phyloP scores from a whole-genome alignment of 2,888 invertebrate species.

The Cheilosia vernalis region DNA sequence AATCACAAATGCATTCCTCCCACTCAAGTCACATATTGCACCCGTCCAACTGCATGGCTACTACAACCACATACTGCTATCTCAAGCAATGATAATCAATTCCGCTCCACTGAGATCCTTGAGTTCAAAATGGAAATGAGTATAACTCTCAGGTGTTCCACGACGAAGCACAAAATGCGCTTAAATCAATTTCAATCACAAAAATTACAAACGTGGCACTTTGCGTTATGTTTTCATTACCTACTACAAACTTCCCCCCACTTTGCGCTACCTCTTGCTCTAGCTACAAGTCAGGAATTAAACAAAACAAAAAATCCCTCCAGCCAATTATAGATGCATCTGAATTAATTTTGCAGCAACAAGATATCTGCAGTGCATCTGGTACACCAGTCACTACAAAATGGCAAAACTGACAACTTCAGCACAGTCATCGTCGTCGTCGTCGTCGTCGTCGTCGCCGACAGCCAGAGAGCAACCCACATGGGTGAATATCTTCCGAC shows the following conservation, averaged over 20 bases:
- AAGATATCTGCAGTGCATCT: constrained; percentile 51
- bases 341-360: constrained; percentile 65
- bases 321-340: constrained; percentile 71
- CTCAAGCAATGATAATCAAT: constrained; percentile 59
- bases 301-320: constrained; percentile 10
- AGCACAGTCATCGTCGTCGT: constrained; percentile 1
- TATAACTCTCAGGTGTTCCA: constrained; percentile 64
- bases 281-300: constrained; percentile 28
- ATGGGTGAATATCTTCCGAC: constrained; percentile 42
- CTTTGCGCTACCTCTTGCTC: background rate
- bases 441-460: background rate
- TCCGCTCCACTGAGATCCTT: constrained; percentile 71
- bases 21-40: constrained; percentile 61
- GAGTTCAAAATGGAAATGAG: constrained; percentile 55
- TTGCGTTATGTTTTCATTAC: constrained; percentile 61
- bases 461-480: constrained; percentile 34
- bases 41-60: constrained; percentile 37
- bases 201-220: constrained; percentile 42
- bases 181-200: constrained; percentile 62
- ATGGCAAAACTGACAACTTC: constrained; percentile 43
- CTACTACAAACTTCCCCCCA: background rate
- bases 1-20: constrained; percentile 49
- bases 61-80: background rate
- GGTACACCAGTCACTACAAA: constrained; percentile 36
- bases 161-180: constrained; percentile 15